Conservation (phyloP, 2,113 vertebrate genomes). For the Chaetops frenatus region DNA sequence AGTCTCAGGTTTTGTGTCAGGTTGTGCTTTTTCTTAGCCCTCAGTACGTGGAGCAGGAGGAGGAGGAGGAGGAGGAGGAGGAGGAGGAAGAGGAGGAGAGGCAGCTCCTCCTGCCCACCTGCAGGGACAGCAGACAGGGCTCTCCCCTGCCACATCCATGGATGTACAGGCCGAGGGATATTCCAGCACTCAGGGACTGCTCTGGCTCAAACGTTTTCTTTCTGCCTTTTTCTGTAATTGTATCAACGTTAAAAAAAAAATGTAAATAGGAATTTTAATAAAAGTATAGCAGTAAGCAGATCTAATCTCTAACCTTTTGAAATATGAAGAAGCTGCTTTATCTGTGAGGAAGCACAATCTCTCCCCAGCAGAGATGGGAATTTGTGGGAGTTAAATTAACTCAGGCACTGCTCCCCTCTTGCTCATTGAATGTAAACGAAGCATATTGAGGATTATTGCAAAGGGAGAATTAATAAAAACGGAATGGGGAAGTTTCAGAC, state of each 20-base stretch:
- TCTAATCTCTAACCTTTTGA: constrained; percentile 56
- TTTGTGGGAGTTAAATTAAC: constrained; percentile 51
- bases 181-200: neutral
- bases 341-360: constrained; percentile 9
- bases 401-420: constrained; percentile 7
- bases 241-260: neutral
- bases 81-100: neutral
- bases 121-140: neutral
- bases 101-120: neutral
- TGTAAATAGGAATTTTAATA: constrained; percentile 47
- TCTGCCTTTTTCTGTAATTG: neutral
- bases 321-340: constrained; percentile 45
- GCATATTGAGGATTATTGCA: constrained; percentile 26
- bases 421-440: neutral
- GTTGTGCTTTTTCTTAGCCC: neutral
- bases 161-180: neutral
- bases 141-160: neutral
- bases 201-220: neutral
- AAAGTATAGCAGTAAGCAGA: constrained; percentile 35
- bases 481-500: neutral
- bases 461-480: constrained; percentile 20
- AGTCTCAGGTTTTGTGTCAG: neutral
- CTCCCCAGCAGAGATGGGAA: constrained; percentile 31
- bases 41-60: neutral
- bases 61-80: neutral